phyloP scores from a whole-genome alignment of 2,888 invertebrate species.

The Bombylius discolor region DNA sequence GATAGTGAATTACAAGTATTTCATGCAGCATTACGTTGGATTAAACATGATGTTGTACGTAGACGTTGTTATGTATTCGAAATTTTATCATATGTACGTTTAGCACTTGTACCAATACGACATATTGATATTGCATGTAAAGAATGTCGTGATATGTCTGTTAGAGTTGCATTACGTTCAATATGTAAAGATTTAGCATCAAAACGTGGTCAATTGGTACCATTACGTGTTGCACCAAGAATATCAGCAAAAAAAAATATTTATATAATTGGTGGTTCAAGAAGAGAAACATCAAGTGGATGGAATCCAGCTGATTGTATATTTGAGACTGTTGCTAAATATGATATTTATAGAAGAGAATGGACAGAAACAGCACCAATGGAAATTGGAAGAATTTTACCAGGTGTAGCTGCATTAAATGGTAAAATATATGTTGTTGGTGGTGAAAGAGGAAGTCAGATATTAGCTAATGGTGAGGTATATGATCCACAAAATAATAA shows the following conservation, averaged over 20 bases:
- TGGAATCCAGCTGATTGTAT: conserved; percentile 73
- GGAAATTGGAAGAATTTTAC: conserved; percentile 72
- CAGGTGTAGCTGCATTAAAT: conserved; percentile 71
- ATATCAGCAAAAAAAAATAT: conserved; percentile 77
- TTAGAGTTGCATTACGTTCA: conserved; percentile 67
- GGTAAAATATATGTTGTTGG: conserved; percentile 84
- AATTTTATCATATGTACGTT: conserved; percentile 64
- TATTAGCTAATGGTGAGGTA: conserved; percentile 76
- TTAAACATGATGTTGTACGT: conserved; percentile 63
- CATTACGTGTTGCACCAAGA: conserved; percentile 63
- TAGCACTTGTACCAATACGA: conserved; percentile 70
- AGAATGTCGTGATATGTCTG: conserved; percentile 66
- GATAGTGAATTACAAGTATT: conserved; percentile 84
- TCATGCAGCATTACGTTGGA: conserved; percentile 77
- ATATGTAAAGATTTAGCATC: conserved; percentile 63
- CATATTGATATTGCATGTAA: conserved; percentile 64
- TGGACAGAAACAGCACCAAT: conserved; percentile 74
- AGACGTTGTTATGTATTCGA: conserved; percentile 76
- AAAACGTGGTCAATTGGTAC: conserved; percentile 63
- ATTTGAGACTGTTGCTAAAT: conserved; percentile 70
- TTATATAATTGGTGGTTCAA: conserved; percentile 78
- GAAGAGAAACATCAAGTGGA: conserved; percentile 58
- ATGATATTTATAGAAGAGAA: conserved; percentile 51
- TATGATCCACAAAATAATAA: conserved; percentile 56
- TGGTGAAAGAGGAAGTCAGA: conserved; percentile 81